phyloP scores from a whole-genome alignment of 2,113 vertebrate species.

The Archilochus colubris region DNA sequence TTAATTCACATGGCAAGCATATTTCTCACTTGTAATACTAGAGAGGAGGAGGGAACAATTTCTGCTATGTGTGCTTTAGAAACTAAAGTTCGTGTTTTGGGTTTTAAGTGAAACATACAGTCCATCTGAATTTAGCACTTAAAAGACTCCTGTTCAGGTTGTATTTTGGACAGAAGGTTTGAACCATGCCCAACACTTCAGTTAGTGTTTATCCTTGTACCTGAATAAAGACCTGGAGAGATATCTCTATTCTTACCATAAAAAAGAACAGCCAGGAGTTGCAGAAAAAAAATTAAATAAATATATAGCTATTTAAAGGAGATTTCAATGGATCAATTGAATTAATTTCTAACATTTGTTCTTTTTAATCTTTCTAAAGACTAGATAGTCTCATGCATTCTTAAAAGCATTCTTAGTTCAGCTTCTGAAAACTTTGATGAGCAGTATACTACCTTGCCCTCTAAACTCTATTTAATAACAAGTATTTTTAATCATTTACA shows the following conservation, averaged over 20 bases:
- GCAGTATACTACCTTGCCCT: neutral
- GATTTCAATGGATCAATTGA: neutral
- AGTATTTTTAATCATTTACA: neutral
- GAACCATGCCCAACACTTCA: neutral
- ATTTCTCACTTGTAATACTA: neutral
- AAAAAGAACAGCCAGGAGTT: neutral
- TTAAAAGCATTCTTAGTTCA: neutral
- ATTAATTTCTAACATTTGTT: neutral
- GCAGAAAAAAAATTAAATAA: neutral
- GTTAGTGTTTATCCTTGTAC: neutral
- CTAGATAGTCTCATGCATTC: neutral
- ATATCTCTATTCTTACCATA: neutral
- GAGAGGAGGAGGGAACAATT: accelerated
- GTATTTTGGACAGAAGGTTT: neutral
- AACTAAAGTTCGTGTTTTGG: neutral
- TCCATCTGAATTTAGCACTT: neutral
- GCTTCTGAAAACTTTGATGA: neutral
- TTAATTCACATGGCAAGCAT: neutral
- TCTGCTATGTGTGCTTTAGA: neutral
- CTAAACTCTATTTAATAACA: neutral
- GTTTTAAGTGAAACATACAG: neutral
- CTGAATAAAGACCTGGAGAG: neutral
- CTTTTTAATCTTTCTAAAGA: neutral
- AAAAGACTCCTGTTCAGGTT: neutral
- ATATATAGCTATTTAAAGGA: neutral